Evolutionary conservation across 2,113 vertebrate genomes (phyloP), one percentile per base, ranked within the genome.

Genomic region (Rhea pennata): DNA sequence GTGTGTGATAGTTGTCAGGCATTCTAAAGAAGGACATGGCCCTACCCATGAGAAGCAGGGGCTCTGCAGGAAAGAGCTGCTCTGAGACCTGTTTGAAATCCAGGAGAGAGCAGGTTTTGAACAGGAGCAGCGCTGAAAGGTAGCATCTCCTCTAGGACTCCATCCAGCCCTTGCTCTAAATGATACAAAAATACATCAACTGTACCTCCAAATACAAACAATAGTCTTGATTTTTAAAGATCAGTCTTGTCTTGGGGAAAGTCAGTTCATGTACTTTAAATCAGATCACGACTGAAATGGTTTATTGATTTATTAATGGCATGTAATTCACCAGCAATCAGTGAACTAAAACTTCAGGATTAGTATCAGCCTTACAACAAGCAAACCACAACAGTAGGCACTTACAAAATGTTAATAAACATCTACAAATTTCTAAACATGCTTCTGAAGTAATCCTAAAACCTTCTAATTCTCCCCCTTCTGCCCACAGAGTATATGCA

Each of bases 401-500:
- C 9, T 72, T 78, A 31, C 21, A 85, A 87, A 92, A 69, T 51
- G 48, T 20, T 73, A 69, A 50, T 42, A 61, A 81, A 40, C 15
- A 29, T 5, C 8, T 70, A 7, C 33, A n/a, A 6, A 61, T 73
- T 62, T 77, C 53, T 77, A 54, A 87, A 39, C 2, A 11, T 27
- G 2, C 5, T 80, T 65, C 39, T 88, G 53, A 72, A 81, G 10
- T 40, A 64, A 78, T 62, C 13, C 7, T 87, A 23, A 59, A 87
- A 42, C 27, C 21, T 15, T 11, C 15, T 51, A 14, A 15, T 69
- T 69, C 19, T 79, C 5, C 15, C 15, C 7, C 50, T 12, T 29
- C 6, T 15, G 33, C 53, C 27, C 7, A 20, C 7, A 9, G 5
- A 50, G 7, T 58, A 12, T 3, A 10, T 1, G 0, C 42, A 8